phyloP scores from a whole-genome alignment of 2,113 vertebrate species.

The Hydrochoerus hydrochaeris region DNA sequence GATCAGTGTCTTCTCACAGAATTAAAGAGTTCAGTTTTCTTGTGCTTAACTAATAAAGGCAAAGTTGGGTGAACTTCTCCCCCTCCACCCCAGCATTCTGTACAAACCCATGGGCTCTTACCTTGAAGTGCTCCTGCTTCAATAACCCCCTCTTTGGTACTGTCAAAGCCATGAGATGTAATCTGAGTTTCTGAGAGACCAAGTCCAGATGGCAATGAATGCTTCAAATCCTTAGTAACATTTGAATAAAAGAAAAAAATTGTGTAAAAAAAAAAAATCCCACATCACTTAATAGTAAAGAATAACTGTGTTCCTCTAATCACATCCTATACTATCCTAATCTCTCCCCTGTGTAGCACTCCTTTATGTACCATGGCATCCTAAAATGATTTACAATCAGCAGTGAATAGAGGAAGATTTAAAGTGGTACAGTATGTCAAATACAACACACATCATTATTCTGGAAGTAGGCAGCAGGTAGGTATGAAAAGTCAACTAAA shows the following conservation, averaged over 20 bases:
- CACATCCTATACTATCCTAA: constrained; percentile 55
- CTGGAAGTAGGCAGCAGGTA: constrained; percentile 2
- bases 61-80: neutral
- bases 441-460: neutral
- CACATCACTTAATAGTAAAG: constrained; percentile 63
- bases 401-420: constrained; percentile 49
- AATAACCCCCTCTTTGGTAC: constrained; percentile 90
- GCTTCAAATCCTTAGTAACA: constrained; percentile 89
- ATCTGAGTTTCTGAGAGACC: constrained; percentile 92
- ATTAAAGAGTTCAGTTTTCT: neutral
- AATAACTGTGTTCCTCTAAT: constrained; percentile 62
- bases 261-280: constrained; percentile 64
- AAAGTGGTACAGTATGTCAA: neutral
- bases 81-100: neutral
- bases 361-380: constrained; percentile 40
- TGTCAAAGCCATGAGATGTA: constrained; percentile 89
- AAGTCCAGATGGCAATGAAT: constrained; percentile 87
- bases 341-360: constrained; percentile 28
- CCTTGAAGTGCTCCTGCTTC: constrained; percentile 92
- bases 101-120: constrained; percentile 79
- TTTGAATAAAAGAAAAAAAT: constrained; percentile 79
- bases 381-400: constrained; percentile 23
- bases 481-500: constrained; percentile 36
- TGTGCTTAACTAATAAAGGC: neutral
- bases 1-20: neutral